These are phyloP conservation scores for Fissipunctia ypsillon DNA, from an alignment of 2,888 invertebrate species.

Conservation along the genomic window DNA sequence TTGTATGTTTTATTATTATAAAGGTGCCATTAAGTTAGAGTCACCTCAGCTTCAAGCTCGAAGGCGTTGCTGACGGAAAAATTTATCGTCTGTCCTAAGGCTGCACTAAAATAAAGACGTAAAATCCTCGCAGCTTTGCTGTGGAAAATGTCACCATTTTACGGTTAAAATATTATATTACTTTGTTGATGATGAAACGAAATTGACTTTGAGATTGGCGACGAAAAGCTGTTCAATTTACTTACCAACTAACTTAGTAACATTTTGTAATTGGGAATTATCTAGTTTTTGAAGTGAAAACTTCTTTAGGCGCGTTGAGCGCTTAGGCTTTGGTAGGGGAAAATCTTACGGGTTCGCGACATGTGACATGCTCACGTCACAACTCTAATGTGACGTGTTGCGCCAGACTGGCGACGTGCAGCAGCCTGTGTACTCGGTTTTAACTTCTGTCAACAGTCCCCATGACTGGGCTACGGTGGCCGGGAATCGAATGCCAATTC, in stretches of 20 bases:
- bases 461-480: too few species aligned
- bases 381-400: too few species aligned
- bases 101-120: conserved; percentile 71
- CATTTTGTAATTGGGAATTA: neutral
- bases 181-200: conserved; percentile 61
- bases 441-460: too few species aligned
- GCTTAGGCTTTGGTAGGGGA: too few species aligned
- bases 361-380: too few species aligned
- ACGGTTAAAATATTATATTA: conserved; percentile 67
- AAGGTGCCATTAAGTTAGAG: conserved; percentile 38
- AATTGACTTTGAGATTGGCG: conserved; percentile 47
- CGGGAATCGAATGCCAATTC: too few species aligned
- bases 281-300: too few species aligned
- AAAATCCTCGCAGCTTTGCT: conserved; percentile 62
- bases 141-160: conserved; percentile 62
- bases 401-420: too few species aligned
- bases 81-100: conserved; percentile 67
- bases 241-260: neutral
- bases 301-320: too few species aligned
- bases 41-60: conserved; percentile 29
- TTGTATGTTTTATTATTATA: conserved; percentile 51
- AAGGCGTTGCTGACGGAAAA: conserved; percentile 60
- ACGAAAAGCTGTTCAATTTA: neutral
- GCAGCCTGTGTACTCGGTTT: too few species aligned
- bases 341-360: too few species aligned